These are phyloP conservation scores for Aurelia coerulea DNA, from an alignment of 30 jellyfish, hydroid and myxozoan species.

Conservation along the genomic window DNA sequence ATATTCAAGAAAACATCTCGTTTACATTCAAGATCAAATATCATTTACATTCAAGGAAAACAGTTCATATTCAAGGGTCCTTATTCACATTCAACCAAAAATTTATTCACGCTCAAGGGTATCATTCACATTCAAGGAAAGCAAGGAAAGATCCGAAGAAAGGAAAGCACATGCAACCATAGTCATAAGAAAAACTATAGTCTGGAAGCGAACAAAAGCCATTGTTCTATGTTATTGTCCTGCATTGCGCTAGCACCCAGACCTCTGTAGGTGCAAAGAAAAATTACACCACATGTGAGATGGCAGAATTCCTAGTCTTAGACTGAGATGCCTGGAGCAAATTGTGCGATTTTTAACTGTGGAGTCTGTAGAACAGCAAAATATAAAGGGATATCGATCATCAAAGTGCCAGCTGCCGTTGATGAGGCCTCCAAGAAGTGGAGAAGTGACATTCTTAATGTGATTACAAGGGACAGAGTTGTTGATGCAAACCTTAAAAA, in stretches of 20 bases:
- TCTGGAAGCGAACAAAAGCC: slow-evolving; percentile 13
- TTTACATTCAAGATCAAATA: too few species aligned
- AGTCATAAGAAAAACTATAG: too few species aligned
- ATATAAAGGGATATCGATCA: slow-evolving; percentile 44
- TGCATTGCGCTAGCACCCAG: slow-evolving; percentile 37
- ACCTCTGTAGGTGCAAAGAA: slow-evolving; percentile 25
- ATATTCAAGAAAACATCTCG: too few species aligned
- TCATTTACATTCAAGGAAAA: too few species aligned
- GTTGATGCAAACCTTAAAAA: slow-evolving; percentile 38
- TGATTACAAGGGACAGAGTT: slow-evolving; percentile 68
- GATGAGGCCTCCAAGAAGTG: slow-evolving; percentile 56
- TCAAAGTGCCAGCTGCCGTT: slow-evolving; percentile 77
- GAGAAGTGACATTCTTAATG: slow-evolving; percentile 57
- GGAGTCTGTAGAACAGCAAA: slow-evolving; percentile 62
- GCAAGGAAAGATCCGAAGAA: too few species aligned
- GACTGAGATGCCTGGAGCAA: slow-evolving; percentile 76
- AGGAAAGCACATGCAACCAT: too few species aligned
- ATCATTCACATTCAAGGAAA: too few species aligned
- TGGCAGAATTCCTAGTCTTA: not conserved
- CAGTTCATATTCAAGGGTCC: too few species aligned
- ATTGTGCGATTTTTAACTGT: slow-evolving; percentile 77
- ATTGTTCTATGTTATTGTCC: slow-evolving; percentile 24
- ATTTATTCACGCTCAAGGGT: too few species aligned
- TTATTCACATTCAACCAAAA: too few species aligned
- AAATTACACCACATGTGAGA: slow-evolving; percentile 1